phyloP scores from a whole-genome alignment of 2,888 invertebrate genomes.

The Microchrysa polita region DNA sequence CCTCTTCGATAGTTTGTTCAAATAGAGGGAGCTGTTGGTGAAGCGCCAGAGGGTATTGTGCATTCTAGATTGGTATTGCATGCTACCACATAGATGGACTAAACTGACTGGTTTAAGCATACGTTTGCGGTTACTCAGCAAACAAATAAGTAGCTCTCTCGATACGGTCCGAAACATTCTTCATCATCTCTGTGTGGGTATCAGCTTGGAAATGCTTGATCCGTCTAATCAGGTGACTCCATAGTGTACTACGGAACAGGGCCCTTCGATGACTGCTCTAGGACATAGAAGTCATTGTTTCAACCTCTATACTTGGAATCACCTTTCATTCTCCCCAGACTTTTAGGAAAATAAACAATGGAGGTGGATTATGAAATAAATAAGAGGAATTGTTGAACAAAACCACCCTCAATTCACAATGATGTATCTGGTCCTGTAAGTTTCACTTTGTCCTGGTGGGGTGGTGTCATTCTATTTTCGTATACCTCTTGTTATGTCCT shows the following conservation, averaged over 20 bases:
- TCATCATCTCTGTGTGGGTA: not conserved
- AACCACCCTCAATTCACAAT: not conserved
- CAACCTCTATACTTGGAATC: not conserved
- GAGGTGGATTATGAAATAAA: not conserved
- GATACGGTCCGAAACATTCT: not conserved
- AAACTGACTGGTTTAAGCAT: conserved; percentile 19
- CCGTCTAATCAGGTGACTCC: conserved; percentile 45
- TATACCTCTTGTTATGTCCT: conserved; percentile 47
- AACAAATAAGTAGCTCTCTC: conserved; percentile 33
- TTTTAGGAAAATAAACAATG: not conserved
- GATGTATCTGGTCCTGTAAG: not conserved
- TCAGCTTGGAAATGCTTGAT: conserved; percentile 26
- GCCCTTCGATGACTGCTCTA: conserved; percentile 43
- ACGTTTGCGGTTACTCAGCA: conserved; percentile 23
- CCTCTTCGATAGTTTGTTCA: conserved; percentile 35
- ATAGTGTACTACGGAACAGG: conserved; percentile 42
- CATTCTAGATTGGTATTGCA: conserved; percentile 30
- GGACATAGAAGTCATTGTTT: conserved; percentile 18
- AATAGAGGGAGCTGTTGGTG: conserved; percentile 17
- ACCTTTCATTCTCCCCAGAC: not conserved
- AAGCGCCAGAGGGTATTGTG: not conserved
- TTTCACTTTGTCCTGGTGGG: conserved; percentile 32
- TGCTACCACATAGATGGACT: conserved; percentile 42
- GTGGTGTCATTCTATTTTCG: conserved; percentile 44
- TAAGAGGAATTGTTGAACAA: not conserved